A percentile compares a stretch with the other conserved stretches of the same genome.
Conservation (phyloP, 2,797 vertebrate genomes). For the Rhynchotus rufescens region DNA sequence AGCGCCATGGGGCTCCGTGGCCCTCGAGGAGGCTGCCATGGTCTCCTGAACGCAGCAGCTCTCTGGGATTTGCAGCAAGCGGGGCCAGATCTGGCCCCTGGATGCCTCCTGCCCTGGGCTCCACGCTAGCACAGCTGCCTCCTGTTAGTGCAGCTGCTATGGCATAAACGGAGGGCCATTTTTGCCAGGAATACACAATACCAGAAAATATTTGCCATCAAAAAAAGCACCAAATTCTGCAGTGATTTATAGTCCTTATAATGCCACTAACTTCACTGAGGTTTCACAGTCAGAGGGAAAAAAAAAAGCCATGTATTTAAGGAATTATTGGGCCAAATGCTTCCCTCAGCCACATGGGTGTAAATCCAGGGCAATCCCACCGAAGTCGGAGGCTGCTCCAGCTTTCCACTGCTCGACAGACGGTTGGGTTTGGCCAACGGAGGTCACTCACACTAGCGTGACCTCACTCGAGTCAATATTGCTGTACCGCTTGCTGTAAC, state of each 20-base stretch:
- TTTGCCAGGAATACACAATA: neutral
- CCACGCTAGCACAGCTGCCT: neutral
- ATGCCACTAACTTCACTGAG: neutral
- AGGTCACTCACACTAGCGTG: neutral
- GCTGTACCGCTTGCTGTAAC: neutral
- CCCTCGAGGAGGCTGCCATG: neutral
- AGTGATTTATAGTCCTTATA: neutral
- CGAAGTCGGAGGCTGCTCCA: neutral
- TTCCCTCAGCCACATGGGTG: neutral
- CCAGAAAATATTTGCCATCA: neutral
- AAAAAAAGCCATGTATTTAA: neutral
- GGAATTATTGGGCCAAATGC: neutral
- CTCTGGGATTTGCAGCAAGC: fast-evolving
- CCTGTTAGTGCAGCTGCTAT: neutral
- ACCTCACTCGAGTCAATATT: neutral
- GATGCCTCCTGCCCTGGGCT: neutral
- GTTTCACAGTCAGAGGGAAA: neutral
- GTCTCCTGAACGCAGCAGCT: too few relatives aligned
- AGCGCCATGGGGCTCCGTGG: too few relatives aligned
- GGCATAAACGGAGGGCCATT: neutral
- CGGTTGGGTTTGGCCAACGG: neutral
- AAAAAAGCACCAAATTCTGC: neutral
- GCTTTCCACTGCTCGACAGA: neutral
- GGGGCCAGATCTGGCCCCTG: neutral
- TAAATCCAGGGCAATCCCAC: conserved; percentile 41